These are phyloP conservation scores for Listronotus bonariensis DNA, from an alignment of 1,140 invertebrate genomes.

Conservation along the genomic window DNA sequence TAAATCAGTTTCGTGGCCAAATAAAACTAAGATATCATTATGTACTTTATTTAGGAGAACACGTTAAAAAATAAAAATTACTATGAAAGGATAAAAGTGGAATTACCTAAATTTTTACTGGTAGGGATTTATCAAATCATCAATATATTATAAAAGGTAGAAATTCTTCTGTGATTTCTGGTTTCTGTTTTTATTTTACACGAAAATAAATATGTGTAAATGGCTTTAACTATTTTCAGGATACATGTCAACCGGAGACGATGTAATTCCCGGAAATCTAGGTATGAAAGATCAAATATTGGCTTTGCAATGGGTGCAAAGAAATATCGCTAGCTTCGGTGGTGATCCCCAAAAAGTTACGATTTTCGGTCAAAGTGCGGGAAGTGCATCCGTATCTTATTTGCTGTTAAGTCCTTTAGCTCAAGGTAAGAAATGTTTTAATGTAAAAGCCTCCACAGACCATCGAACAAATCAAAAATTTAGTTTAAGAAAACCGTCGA, in stretches of 20 bases:
- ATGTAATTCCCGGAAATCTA: slow-evolving; percentile 67
- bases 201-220: no score
- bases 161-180: background rate
- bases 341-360: slow-evolving; percentile 73
- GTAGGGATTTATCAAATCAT: no score
- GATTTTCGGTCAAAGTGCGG: slow-evolving; percentile 70
- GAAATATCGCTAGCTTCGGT: slow-evolving; percentile 72
- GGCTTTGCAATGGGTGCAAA: slow-evolving; percentile 71
- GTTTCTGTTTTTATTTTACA: background rate
- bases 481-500: no score
- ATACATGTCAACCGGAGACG: slow-evolving; percentile 64
- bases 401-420: slow-evolving; percentile 60
- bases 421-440: slow-evolving; percentile 6
- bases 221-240: slow-evolving; percentile 13
- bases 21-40: no score
- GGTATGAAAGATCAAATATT: slow-evolving; percentile 74
- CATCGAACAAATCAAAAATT: no score
- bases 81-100: no score
- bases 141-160: no score
- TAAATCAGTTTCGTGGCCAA: no score
- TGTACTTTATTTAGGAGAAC: no score
- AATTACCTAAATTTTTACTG: no score
- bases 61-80: no score
- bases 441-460: no score
- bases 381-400: slow-evolving; percentile 64